These are phyloP conservation scores for Podilymbus podiceps DNA, from an alignment of 2,113 vertebrate genomes.

Conservation along the genomic window DNA sequence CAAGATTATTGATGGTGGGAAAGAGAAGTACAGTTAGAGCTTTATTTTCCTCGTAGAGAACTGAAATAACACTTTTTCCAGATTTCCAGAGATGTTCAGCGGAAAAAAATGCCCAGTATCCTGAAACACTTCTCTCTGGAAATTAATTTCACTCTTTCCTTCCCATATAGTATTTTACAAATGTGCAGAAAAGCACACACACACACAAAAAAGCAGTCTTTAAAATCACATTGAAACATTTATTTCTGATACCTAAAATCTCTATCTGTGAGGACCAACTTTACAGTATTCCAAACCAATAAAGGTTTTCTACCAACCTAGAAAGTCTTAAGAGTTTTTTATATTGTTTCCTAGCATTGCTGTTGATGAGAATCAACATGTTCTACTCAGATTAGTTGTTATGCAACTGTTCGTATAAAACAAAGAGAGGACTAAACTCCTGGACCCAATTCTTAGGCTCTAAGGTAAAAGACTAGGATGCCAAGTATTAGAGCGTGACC, in stretches of 20 bases:
- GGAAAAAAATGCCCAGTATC: slow-evolving; percentile 47
- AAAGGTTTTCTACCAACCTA: background rate
- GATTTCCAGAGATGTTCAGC: slow-evolving; percentile 55
- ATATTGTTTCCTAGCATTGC: background rate
- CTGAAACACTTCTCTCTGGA: slow-evolving; percentile 47
- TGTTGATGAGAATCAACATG: background rate
- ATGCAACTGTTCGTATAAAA: too few species aligned
- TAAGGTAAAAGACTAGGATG: background rate
- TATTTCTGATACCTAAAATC: background rate
- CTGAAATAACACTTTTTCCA: slow-evolving; percentile 56
- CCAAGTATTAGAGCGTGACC: background rate
- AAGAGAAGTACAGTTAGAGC: slow-evolving; percentile 5
- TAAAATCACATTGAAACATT: background rate
- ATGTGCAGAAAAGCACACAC: background rate
- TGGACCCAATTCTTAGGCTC: background rate
- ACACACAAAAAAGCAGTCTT: background rate
- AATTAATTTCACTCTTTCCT: slow-evolving; percentile 57
- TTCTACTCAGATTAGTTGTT: background rate
- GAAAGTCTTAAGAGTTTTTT: background rate
- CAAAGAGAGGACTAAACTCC: background rate
- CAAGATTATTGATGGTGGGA: slow-evolving; percentile 41
- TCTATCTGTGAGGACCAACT: background rate
- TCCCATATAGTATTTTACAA: background rate
- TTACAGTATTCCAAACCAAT: background rate
- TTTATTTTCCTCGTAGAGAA: slow-evolving; percentile 20